phyloP scores from a whole-genome alignment of 2,113 vertebrate genomes.

The Canis aureus region DNA sequence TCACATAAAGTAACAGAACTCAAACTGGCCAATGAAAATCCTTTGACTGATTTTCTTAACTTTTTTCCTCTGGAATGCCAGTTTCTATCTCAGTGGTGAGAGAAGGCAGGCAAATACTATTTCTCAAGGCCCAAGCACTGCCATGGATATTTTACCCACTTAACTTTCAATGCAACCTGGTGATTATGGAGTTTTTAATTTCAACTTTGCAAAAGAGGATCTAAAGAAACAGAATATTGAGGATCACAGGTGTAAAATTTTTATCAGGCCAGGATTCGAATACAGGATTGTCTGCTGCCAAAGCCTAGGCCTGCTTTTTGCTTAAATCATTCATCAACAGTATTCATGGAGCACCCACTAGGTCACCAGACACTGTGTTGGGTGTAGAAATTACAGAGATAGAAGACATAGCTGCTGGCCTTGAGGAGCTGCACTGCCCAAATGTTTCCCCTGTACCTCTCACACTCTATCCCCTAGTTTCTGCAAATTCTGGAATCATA shows the following conservation, averaged over 20 bases:
- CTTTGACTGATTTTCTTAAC: not conserved
- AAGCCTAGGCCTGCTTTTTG: not conserved
- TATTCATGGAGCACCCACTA: not conserved
- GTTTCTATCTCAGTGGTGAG: not conserved
- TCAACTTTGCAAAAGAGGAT: not conserved
- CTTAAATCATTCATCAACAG: not conserved
- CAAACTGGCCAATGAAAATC: not conserved
- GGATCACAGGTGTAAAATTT: not conserved
- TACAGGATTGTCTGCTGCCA: not conserved
- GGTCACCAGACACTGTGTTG: not conserved
- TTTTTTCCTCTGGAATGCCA: not conserved
- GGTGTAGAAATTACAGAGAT: not conserved
- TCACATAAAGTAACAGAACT: not conserved
- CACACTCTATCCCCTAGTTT: not conserved
- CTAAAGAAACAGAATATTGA: constrained; percentile 23
- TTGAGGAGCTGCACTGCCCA: not conserved
- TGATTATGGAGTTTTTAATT: not conserved
- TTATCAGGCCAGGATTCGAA: not conserved
- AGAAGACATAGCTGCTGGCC: not conserved
- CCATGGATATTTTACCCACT: not conserved
- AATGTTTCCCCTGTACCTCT: not conserved
- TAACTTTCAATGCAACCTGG: not conserved
- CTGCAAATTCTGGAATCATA: not conserved
- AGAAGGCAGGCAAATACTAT: not conserved
- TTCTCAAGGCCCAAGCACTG: not conserved